phyloP scores from a whole-genome alignment of 30 jellyfish, hydroid and myxozoan genomes.

The Chironex yamaguchii region DNA sequence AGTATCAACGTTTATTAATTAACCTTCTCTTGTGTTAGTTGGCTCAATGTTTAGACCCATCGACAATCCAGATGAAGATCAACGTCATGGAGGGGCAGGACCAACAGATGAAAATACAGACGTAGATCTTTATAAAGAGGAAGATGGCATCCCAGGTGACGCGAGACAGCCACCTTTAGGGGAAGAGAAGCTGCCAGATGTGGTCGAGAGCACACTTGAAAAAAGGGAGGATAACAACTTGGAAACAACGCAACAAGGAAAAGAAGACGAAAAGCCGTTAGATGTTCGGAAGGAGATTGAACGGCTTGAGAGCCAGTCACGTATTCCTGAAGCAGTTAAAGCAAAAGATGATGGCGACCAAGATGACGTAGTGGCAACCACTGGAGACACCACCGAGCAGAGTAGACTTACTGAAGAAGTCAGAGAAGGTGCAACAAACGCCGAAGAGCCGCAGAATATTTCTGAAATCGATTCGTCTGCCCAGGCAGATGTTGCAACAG shows the following conservation, averaged over 20 bases:
- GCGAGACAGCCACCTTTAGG: not conserved
- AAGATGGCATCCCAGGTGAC: not conserved
- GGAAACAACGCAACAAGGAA: not conserved
- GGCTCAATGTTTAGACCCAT: not conserved
- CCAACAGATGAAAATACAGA: not conserved
- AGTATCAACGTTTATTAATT: no score
- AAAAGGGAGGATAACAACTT: not conserved
- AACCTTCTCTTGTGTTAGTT: no score
- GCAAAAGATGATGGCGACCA: not conserved
- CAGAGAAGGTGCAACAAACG: no score
- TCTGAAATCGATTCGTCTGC: no score
- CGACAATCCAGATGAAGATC: not conserved
- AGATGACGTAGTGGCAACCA: no score
- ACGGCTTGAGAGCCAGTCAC: not conserved
- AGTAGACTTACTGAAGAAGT: no score
- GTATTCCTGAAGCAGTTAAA: not conserved
- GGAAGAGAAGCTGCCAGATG: not conserved
- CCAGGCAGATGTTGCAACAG: no score
- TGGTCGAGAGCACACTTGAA: not conserved
- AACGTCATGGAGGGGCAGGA: not conserved
- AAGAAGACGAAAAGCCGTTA: not conserved
- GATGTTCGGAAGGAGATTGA: not conserved
- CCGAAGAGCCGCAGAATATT: no score
- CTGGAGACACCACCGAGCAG: no score
- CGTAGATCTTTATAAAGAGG: not conserved